phyloP scores from a whole-genome alignment of 2,113 vertebrate species.

The Syngnathus scovelli region DNA sequence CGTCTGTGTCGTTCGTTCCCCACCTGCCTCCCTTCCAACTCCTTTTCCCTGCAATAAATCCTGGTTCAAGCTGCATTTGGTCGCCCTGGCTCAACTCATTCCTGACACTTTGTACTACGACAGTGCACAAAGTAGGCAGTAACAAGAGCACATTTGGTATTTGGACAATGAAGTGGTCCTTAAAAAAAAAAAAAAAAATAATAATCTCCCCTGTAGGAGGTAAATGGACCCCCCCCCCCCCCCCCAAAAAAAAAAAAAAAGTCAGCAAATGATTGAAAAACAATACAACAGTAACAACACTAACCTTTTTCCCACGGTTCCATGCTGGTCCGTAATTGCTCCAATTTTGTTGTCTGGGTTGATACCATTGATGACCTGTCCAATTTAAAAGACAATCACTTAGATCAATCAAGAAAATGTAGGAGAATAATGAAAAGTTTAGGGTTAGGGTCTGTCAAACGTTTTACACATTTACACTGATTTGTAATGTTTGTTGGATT shows the following conservation, averaged over 20 bases:
- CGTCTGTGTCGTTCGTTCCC: too few species aligned
- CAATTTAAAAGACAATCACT: conserved; percentile 1
- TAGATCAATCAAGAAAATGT: background rate
- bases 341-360: conserved; percentile 30
- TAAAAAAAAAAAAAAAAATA: background rate
- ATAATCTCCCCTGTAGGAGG: background rate
- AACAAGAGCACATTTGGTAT: background rate
- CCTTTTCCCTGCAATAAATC: too few species aligned
- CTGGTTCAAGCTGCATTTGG: too few species aligned
- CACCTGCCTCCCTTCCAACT: too few species aligned
- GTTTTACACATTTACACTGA: background rate
- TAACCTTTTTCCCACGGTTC: conserved; percentile 56
- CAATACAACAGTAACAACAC: background rate
- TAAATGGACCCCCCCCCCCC: background rate
- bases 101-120: too few species aligned
- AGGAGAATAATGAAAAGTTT: background rate
- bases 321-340: conserved; percentile 22
- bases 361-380: conserved; percentile 22
- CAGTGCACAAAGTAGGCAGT: too few species aligned
- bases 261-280: background rate
- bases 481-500: too few species aligned
- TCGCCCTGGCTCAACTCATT: too few species aligned
- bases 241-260: background rate
- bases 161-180: background rate
- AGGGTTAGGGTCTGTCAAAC: background rate